These are phyloP conservation scores for Apogon talboti DNA, from an alignment of 2,797 vertebrate species.

Conservation along the genomic window DNA sequence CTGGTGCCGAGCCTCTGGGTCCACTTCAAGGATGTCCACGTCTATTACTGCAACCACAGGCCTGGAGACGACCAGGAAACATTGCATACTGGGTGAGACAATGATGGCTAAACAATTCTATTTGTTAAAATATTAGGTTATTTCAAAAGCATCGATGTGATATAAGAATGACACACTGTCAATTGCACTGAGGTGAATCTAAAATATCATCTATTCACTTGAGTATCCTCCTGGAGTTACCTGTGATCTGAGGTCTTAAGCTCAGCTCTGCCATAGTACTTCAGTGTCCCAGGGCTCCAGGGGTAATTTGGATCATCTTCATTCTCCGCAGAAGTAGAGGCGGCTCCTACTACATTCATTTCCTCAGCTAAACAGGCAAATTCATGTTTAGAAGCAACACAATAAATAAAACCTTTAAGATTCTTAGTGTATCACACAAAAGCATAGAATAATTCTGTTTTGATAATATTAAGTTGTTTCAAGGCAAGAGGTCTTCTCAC, in stretches of 20 bases:
- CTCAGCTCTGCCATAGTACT: slow-evolving; percentile 96
- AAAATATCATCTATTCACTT: neutral
- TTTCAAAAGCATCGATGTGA: neutral
- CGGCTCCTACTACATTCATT: slow-evolving; percentile 91
- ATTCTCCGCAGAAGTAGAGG: slow-evolving; percentile 73
- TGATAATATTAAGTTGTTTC: neutral
- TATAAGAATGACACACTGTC: neutral
- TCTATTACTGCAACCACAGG: slow-evolving; percentile 95
- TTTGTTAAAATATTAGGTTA: neutral
- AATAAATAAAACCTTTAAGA: neutral
- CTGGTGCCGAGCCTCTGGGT: slow-evolving; percentile 93
- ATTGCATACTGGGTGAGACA: neutral
- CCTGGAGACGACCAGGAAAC: slow-evolving; percentile 72
- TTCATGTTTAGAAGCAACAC: neutral
- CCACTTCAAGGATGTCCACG: slow-evolving; percentile 95
- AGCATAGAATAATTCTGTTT: neutral
- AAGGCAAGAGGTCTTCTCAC: slow-evolving; percentile 68
- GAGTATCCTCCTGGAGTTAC: slow-evolving; percentile 68
- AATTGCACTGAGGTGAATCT: neutral
- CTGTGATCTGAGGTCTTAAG: slow-evolving; percentile 99
- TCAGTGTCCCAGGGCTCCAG: slow-evolving; percentile 91
- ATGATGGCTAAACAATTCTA: no score
- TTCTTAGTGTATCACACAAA: no score
- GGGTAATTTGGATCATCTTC: slow-evolving; percentile 84
- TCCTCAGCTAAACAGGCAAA: slow-evolving; percentile 88